Base-by-base conservation (phyloP, 2,113 vertebrate genomes). In the Ranitomeya variabilis region DNA sequence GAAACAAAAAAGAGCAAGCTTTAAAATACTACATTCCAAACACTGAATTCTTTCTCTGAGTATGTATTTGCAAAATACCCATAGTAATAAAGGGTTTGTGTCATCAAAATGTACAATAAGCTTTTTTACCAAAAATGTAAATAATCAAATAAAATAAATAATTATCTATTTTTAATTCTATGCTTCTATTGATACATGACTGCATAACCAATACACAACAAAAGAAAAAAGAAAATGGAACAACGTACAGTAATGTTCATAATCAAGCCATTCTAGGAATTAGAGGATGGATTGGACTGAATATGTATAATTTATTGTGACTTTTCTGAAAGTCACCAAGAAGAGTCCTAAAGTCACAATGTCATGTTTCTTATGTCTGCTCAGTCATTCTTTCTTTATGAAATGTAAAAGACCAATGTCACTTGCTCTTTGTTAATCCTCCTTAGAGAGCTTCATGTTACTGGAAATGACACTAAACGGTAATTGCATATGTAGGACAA, bases 401-500 rank as follows among this genome's bases (percentile, higher is more conserved):
- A 78, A 89, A 89, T 84, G 87, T 82, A 83, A 89, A 78, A 89
- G 87, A 78, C 81, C 73, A 89, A 84, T 89, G 87, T 89, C 87
- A 89, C 80, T 89, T 78, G 57, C 54, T 84, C 87, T 89, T 89
- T 83, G 87, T 89, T 89, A 84, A 89, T 89, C 71, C 87, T 89
- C 87, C 87, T 89, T 89, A 60, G 87, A 89, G 87, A 89, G 87
- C 81, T 84, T 89, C 87, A 89, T 84, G 81, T 89, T 89, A 89
- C 87, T 89, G 87, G 80, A 89, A 89, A 84, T 89, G 87, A 84
- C 87, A 89, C 87, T 89, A 89, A 89, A 89, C 81, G 77, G 87
- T 89, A 89, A 89, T 89, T 89, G 87, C 87, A 89, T 89, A 89
- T 71, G 60, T 84, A 89, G 87, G 87, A 89, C 87, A 84, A 89